phyloP scores from a whole-genome alignment of 2,113 vertebrate genomes.

The Ginglymostoma cirratum region DNA sequence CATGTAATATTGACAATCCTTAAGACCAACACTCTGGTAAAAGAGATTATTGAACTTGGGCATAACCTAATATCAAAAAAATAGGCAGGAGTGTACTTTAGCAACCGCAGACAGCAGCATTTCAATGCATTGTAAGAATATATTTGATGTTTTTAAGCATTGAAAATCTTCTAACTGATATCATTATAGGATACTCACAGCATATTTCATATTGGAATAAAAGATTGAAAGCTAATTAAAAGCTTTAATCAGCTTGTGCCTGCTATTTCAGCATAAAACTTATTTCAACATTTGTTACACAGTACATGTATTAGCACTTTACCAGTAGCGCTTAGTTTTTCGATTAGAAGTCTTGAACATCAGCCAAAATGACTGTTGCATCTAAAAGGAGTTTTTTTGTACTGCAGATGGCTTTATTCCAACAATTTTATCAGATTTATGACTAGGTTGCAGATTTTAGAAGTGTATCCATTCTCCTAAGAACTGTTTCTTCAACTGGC shows the following conservation, averaged over 20 bases:
- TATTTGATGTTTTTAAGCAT: not conserved
- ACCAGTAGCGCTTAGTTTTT: not conserved
- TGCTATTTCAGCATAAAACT: not conserved
- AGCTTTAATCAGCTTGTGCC: not conserved
- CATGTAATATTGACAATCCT: not conserved
- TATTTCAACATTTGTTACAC: not conserved
- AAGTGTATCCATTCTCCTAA: not conserved
- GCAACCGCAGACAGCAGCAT: not conserved
- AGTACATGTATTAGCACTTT: not conserved
- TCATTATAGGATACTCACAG: not conserved
- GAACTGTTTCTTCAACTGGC: not conserved
- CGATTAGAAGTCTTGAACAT: not conserved
- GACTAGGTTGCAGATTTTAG: not conserved
- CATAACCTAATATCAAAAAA: not conserved
- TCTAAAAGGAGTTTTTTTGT: not conserved
- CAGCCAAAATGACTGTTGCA: not conserved
- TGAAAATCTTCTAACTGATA: not conserved
- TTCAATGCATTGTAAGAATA: not conserved
- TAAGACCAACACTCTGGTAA: not conserved
- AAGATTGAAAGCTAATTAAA: constrained; percentile 1
- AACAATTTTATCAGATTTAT: not conserved
- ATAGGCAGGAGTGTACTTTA: not conserved
- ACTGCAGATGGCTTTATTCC: not conserved
- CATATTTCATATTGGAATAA: not conserved
- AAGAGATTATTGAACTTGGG: not conserved